Percentiles rank a stretch among this genome's conserved stretches.
phyloP scores from a whole-genome alignment of 2,113 vertebrate species.

The Gymnarchus niloticus region DNA sequence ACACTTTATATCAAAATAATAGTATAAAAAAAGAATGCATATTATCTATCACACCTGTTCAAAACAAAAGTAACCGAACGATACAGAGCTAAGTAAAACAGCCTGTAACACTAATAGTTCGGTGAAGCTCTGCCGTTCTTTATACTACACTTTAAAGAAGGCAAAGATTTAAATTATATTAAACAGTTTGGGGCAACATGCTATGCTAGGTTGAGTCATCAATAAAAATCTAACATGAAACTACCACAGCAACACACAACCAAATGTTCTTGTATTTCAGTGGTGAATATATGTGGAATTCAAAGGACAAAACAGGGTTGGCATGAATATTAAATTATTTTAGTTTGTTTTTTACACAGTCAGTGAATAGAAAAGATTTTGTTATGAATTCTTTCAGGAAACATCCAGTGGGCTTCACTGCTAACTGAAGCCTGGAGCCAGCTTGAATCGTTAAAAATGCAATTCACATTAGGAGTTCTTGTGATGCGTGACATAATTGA shows the following conservation, averaged over 20 bases:
- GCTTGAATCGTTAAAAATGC: not conserved
- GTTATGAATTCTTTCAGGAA: not conserved
- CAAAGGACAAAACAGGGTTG: no score
- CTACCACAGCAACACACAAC: not conserved
- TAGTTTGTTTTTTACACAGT: not conserved
- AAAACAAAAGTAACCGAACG: not conserved
- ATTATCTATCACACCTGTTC: not conserved
- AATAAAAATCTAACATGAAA: not conserved
- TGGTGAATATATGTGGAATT: not conserved
- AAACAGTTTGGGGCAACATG: not conserved
- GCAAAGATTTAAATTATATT: not conserved
- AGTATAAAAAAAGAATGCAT: not conserved
- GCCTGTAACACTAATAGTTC: not conserved
- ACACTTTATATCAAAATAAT: not conserved
- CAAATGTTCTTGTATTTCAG: not conserved
- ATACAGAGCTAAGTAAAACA: not conserved
- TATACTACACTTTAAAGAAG: not conserved
- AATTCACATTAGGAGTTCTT: not conserved
- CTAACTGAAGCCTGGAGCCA: not conserved
- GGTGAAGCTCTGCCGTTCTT: not conserved
- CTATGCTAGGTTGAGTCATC: not conserved
- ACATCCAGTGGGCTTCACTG: no score
- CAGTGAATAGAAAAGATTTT: not conserved
- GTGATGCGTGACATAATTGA: not conserved
- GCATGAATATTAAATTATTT: not conserved